A percentile compares a stretch with the other conserved stretches of the same genome.
phyloP scores from a whole-genome alignment of 2,113 vertebrate species.

The Calidris pugnax region DNA sequence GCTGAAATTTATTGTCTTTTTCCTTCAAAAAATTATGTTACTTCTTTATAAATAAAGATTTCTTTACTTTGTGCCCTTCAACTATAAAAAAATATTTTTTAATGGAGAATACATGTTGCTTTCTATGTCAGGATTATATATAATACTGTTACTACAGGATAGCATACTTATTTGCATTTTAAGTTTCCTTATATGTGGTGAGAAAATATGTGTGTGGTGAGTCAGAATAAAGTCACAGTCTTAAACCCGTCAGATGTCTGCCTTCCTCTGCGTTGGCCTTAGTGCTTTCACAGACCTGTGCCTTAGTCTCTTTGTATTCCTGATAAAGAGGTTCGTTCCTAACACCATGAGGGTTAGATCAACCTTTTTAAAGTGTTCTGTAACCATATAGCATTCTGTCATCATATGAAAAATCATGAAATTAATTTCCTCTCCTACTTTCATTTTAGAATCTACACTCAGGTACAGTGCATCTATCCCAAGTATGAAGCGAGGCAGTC shows the following conservation, averaged over 20 bases:
- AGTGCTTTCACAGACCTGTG: not conserved
- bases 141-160: not conserved
- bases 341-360: not conserved
- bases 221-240: not conserved
- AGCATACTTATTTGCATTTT: not conserved
- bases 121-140: not conserved
- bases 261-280: not conserved
- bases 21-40: not conserved
- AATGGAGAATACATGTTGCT: not conserved
- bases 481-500: not conserved
- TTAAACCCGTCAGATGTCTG: not conserved
- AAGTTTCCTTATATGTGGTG: not conserved
- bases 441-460: not conserved
- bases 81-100: not conserved
- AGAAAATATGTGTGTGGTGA: not conserved
- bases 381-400: not conserved
- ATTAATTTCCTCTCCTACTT: not conserved
- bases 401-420: not conserved
- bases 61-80: not conserved
- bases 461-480: not conserved
- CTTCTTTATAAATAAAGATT: not conserved
- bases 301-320: not conserved
- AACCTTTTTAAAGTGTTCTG: not conserved
- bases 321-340: not conserved
- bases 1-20: not conserved